A percentile compares a stretch with the other conserved stretches of the same genome.
These are phyloP conservation scores for Schmidtea mediterranea DNA, from an alignment of 1,140 invertebrate species.

Conservation along the genomic window DNA sequence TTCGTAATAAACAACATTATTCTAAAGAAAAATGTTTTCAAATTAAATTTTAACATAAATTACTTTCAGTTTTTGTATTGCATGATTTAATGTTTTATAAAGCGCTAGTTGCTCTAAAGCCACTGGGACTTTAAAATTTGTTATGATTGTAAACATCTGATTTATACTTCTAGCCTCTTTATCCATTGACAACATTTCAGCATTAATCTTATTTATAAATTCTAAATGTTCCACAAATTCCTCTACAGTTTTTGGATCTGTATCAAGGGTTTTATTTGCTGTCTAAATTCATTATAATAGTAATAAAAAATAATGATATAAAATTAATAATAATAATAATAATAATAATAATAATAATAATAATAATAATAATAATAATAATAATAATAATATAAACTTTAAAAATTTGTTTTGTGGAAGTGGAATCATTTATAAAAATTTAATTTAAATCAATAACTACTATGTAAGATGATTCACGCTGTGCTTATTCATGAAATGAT, in stretches of 20 bases:
- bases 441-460: no score
- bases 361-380: no score
- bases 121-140: constrained; percentile 17
- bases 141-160: constrained; percentile 22
- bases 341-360: no score
- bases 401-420: no score
- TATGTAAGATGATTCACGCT: no score
- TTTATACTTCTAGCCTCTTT: constrained; percentile 16
- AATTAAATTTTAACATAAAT: not conserved
- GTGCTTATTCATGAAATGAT: no score
- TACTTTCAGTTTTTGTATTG: constrained; percentile 24
- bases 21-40: constrained; percentile 11
- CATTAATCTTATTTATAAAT: constrained; percentile 19
- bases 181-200: constrained; percentile 21
- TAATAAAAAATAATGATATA: no score
- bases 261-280: constrained; percentile 20
- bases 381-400: no score
- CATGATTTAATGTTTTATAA: constrained; percentile 22
- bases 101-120: constrained; percentile 21
- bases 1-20: constrained; percentile 22
- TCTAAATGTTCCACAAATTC: constrained; percentile 27
- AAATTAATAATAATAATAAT: no score
- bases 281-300: no score
- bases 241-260: constrained; percentile 18
- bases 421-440: no score